Evolutionary conservation across 1,140 invertebrate genomes (phyloP).

Genomic region (Nylanderia fulva): DNA sequence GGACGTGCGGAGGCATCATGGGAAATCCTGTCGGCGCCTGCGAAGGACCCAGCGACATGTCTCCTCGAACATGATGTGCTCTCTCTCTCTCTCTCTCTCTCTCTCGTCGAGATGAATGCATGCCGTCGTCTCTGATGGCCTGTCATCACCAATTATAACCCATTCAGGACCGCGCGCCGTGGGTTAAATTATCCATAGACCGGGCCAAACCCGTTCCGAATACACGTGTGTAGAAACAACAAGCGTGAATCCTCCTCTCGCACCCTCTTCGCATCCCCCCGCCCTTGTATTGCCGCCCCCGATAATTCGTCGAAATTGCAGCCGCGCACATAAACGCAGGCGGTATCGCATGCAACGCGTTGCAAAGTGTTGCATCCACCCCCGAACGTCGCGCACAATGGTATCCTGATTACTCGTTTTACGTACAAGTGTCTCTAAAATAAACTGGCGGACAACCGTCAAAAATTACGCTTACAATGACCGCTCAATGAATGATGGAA

Average conservation of each 20-base stretch:
- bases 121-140: conserved; percentile 76
- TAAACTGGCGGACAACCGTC: neutral
- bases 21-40: conserved; percentile 34
- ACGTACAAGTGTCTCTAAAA: neutral
- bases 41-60: conserved; percentile 17
- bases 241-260: conserved; percentile 66
- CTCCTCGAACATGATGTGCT: conserved; percentile 62
- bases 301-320: conserved; percentile 63
- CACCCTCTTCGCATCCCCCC: conserved; percentile 30
- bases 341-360: conserved; percentile 42
- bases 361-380: conserved; percentile 25
- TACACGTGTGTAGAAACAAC: conserved; percentile 69
- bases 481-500: neutral
- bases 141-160: conserved; percentile 84
- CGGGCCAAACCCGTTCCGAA: conserved; percentile 41
- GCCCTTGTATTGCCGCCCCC: neutral
- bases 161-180: conserved; percentile 75
- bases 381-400: conserved; percentile 64
- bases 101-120: conserved; percentile 71
- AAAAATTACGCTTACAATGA: neutral
- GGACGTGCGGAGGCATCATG: conserved; percentile 11
- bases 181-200: conserved; percentile 82
- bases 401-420: conserved; percentile 70
- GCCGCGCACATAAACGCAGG: conserved; percentile 32
- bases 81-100: conserved; percentile 23